Conservation (phyloP, 2,113 vertebrate species). For the Thymallus thymallus region DNA sequence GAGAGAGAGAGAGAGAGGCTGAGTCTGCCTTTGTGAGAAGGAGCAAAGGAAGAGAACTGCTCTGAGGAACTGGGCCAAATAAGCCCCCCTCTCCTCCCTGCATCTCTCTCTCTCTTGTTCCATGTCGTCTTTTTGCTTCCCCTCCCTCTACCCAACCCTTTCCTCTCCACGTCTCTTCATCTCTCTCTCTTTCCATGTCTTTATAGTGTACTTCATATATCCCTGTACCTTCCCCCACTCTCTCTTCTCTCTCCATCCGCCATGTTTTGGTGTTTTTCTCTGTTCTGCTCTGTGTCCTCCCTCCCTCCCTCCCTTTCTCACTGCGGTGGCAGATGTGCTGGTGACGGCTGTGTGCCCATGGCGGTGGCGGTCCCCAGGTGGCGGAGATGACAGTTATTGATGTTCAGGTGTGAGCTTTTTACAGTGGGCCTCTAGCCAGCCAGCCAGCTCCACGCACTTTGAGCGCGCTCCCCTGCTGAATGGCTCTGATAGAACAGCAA, state of each 20-base stretch:
- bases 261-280: not conserved
- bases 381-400: constrained; percentile 77
- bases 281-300: constrained; percentile 18
- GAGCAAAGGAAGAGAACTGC: not conserved
- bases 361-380: constrained; percentile 77
- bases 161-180: constrained; percentile 47
- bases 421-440: not conserved
- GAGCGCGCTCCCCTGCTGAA: not conserved
- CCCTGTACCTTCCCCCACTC: not conserved
- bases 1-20: constrained; percentile 26
- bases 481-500: constrained; percentile 5
- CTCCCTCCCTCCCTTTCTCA: constrained; percentile 33
- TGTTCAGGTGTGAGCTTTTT: constrained; percentile 74
- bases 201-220: not conserved
- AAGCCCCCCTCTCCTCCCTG: not conserved
- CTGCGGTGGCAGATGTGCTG: constrained; percentile 74
- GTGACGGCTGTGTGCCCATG: constrained; percentile 73
- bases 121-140: constrained; percentile 16
- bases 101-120: not conserved
- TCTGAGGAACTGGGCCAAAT: constrained; percentile 11
- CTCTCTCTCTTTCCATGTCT: constrained; percentile 36
- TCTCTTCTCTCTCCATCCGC: constrained; percentile 1
- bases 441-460: not conserved
- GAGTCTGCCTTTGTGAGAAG: not conserved
- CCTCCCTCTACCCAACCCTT: constrained; percentile 35